Evolutionary conservation across 2,797 vertebrate genomes (phyloP).

Genomic region (Carcharodon carcharias): DNA sequence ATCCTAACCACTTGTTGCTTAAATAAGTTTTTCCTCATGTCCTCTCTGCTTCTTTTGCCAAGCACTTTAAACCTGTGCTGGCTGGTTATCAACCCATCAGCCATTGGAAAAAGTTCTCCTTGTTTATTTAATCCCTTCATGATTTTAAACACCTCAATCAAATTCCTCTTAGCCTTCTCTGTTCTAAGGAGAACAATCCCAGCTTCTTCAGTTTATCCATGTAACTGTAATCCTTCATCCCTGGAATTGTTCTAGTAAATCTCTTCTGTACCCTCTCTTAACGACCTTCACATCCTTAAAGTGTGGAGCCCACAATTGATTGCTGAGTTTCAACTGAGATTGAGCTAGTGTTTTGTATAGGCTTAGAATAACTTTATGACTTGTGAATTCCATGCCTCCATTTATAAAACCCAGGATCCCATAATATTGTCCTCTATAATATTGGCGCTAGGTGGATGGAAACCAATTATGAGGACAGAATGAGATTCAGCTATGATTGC

Average conservation of each 20-base stretch:
- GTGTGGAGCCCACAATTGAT: not conserved
- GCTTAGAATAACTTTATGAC: not conserved
- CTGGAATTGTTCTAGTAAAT: no score
- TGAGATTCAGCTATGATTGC: not conserved
- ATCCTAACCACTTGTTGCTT: not conserved
- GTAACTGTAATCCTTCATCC: no score
- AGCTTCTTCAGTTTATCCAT: no score
- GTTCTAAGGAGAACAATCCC: no score
- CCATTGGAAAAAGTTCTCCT: not conserved
- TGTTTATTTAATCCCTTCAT: not conserved
- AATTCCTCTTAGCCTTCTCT: not conserved
- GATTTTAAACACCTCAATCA: not conserved
- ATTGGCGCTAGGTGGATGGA: not conserved
- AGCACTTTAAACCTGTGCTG: not conserved
- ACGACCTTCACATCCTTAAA: not conserved
- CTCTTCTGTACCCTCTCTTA: not conserved
- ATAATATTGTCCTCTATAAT: no score
- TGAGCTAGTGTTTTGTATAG: not conserved
- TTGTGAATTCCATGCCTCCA: not conserved
- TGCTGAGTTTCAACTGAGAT: no score
- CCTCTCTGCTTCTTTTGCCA: not conserved
- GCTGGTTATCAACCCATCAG: not conserved
- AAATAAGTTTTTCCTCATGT: not conserved
- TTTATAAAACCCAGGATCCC: not conserved
- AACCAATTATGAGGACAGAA: not conserved